Evolutionary conservation across 35 echinoderm and acorn worm genomes (phyloP), one percentile per base, ranked within the genome.

Genomic region (Nesometra sesokonis): DNA sequence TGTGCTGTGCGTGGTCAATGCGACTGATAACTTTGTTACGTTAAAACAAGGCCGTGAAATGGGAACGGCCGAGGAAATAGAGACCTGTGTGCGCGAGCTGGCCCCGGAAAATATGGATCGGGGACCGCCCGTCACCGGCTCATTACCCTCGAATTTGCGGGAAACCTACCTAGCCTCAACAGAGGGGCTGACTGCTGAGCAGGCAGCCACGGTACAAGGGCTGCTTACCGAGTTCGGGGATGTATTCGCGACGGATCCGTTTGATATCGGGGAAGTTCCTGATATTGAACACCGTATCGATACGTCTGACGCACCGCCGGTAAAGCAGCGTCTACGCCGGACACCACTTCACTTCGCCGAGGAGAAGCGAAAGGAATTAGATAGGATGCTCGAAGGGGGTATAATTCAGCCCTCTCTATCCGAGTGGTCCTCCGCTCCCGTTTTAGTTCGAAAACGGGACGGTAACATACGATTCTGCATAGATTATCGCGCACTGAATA

Each of bases 361-460:
- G 21, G 92, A 93, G 31, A 84, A 90, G 38, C 40, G 86, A 17
- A 23, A 7, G 13, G 17, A 87, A 30, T 29, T 93, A 31, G 35
- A 90, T 21, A 35, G 82, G 17, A 67, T 87, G 30, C 17, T 85
- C 0, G 31, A 83, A 11, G 77, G 83, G 9, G 92, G 85, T n/a
- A 80, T 92, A 0, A 88, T 92, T 35, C 33, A 30, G 31, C 78
- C 84, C 0, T 91, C 90, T 9, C 29, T 19, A 30, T 84, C 91
- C 33, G 82, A 91, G 35, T 93, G 87, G 91, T n/a, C 85, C 11
- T 85, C 82, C n/a, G 34, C 89, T 1, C 83, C 82, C 0, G 37
- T 89, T 47, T 36, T 82, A 33, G 88, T 89, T 0, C 88, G 90
- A 31, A 91, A 91, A 80, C 9, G 85, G 76, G 52, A 86, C 33